Percentiles rank a stretch among this genome's conserved stretches.
Conservation (phyloP, 2,888 invertebrate species). For the Drosophila barbarae region DNA sequence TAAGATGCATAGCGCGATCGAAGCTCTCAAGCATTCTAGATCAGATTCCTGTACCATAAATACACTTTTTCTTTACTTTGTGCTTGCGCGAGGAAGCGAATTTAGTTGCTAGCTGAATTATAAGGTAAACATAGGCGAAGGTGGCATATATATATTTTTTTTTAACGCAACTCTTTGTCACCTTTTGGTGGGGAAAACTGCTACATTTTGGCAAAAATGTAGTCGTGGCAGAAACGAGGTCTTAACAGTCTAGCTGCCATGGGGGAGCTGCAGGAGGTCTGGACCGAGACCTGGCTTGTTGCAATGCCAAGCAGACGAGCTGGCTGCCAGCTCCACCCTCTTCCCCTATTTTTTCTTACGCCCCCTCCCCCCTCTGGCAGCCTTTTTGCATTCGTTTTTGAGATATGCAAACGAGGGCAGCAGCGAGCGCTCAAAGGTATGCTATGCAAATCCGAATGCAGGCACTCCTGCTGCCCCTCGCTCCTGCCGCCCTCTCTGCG, state of each 20-base stretch:
- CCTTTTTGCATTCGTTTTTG: constrained; percentile 21
- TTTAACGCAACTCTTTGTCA: background rate
- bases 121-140: background rate
- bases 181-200: background rate
- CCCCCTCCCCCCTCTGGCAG: background rate
- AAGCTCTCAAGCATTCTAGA: background rate
- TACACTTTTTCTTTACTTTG: background rate
- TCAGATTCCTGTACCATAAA: background rate
- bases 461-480: constrained; percentile 4
- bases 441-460: constrained; percentile 64
- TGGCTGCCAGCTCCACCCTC: background rate
- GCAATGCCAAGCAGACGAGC: constrained; percentile 22
- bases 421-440: constrained; percentile 66
- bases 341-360: background rate
- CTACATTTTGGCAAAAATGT: background rate
- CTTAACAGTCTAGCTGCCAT: constrained; percentile 10
- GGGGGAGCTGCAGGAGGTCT: background rate
- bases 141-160: background rate
- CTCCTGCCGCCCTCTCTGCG: constrained; percentile 8
- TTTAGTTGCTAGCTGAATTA: background rate
- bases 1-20: background rate
- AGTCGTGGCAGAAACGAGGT: background rate
- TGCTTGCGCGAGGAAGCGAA: background rate
- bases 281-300: constrained; percentile 10
- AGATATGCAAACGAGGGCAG: constrained; percentile 61